phyloP scores from a whole-genome alignment of 2,797 vertebrate species.

The Oreortyx pictus region DNA sequence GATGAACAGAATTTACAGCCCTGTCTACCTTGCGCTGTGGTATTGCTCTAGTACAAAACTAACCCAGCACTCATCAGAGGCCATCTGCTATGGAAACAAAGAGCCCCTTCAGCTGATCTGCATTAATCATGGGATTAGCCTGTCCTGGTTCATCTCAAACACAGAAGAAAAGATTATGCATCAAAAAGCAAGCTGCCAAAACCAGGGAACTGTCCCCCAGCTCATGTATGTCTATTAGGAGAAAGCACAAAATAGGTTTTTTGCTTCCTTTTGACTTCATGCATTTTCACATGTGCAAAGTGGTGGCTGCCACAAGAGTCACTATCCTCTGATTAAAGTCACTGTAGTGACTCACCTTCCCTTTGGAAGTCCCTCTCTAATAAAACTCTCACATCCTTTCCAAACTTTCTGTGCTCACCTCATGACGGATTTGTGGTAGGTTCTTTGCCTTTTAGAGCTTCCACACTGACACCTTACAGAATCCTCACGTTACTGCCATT shows the following conservation, averaged over 20 bases:
- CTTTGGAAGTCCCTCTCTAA: neutral
- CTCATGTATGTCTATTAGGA: neutral
- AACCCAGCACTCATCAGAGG: rapidly evolving
- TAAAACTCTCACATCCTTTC: neutral
- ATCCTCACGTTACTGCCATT: neutral
- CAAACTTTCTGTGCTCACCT: neutral
- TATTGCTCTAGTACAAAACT: neutral
- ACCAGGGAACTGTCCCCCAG: neutral
- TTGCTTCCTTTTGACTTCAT: neutral
- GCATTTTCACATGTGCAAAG: neutral
- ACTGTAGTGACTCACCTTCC: neutral
- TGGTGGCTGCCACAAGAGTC: neutral
- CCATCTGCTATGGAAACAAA: slow-evolving; percentile 7
- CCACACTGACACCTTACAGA: neutral
- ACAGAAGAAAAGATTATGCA: neutral
- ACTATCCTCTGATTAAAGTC: neutral
- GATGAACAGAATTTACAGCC: neutral
- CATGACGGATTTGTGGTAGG: neutral
- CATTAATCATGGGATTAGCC: slow-evolving; percentile 8
- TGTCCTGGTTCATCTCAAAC: neutral
- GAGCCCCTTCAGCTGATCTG: neutral
- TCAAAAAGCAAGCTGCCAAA: neutral
- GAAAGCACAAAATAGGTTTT: neutral
- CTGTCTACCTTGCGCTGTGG: neutral
- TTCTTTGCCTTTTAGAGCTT: neutral